phyloP scores from a whole-genome alignment of 2,797 vertebrate species.

The Molossus alvarezi region DNA sequence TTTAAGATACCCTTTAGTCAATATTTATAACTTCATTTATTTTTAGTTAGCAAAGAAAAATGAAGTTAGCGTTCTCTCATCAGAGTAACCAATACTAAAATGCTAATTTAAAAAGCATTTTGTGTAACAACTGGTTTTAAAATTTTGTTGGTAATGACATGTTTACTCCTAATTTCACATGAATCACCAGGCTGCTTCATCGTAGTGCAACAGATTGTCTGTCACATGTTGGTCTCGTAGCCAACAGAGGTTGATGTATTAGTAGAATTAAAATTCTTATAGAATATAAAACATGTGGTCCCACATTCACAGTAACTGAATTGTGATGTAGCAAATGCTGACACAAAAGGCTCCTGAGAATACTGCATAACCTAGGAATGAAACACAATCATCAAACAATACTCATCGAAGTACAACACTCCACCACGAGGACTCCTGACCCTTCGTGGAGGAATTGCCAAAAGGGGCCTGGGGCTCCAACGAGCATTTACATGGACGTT shows the following conservation, averaged over 20 bases:
- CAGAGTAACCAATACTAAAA: background rate
- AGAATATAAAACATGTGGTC: conserved; percentile 59
- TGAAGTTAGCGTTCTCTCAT: background rate
- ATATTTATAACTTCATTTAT: conserved; percentile 25
- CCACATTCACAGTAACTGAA: conserved; percentile 55
- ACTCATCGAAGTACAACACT: background rate
- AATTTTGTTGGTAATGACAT: background rate
- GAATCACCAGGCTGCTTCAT: background rate
- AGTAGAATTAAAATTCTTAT: conserved; percentile 61
- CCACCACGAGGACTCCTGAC: background rate
- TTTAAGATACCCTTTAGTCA: background rate
- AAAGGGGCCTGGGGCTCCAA: background rate
- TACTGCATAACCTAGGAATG: conserved; percentile 45
- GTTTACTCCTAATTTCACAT: conserved; percentile 4
- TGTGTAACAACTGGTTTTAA: background rate
- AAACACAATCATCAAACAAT: conserved; percentile 38
- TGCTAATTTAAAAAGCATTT: background rate
- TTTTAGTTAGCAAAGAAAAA: background rate
- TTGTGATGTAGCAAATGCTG: conserved; percentile 50
- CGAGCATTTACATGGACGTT: conserved; percentile 52
- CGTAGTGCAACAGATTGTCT: background rate
- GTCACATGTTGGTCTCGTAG: conserved; percentile 32
- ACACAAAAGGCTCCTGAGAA: conserved; percentile 57
- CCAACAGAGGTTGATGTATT: background rate
- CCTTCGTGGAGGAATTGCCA: conserved; percentile 4